phyloP scores from a whole-genome alignment of 2,113 vertebrate species.

The Tonatia bakeri region DNA sequence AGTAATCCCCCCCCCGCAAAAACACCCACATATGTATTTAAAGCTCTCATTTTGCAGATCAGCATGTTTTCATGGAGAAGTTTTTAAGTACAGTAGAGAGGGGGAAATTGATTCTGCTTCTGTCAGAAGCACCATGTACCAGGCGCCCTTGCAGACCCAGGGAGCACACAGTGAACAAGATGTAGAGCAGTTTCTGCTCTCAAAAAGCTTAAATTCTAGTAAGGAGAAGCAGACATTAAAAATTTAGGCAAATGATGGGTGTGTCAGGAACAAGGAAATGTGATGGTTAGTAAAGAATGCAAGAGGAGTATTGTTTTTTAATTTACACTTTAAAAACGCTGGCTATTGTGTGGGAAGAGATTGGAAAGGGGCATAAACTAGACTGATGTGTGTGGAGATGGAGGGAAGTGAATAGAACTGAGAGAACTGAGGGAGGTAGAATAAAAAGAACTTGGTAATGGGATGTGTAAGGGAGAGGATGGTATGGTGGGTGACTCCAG shows the following conservation, averaged over 20 bases:
- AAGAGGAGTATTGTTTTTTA: neutral
- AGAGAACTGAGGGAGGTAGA: neutral
- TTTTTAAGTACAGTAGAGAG: neutral
- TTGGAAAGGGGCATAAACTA: neutral
- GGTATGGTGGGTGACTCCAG: neutral
- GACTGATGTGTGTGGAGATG: neutral
- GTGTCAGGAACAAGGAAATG: neutral
- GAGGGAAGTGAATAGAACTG: neutral
- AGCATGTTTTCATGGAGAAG: neutral
- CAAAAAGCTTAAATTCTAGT: neutral
- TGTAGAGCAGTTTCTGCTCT: neutral
- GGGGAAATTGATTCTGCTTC: neutral
- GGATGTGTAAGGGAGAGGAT: neutral
- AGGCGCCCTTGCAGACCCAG: too few relatives aligned
- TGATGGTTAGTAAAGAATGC: neutral
- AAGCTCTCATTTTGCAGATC: neutral
- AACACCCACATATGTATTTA: neutral
- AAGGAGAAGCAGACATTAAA: neutral
- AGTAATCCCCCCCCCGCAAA: too few relatives aligned
- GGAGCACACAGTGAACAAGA: rapidly evolving
- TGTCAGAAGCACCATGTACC: neutral
- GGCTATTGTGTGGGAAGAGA: neutral
- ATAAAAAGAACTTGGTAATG: neutral
- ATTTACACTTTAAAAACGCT: neutral
- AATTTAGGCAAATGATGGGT: neutral